Percentiles rank a stretch among this genome's conserved stretches.
Evolutionary conservation across 2,888 invertebrate species (phyloP).

Genomic region (Plusia festucae): DNA sequence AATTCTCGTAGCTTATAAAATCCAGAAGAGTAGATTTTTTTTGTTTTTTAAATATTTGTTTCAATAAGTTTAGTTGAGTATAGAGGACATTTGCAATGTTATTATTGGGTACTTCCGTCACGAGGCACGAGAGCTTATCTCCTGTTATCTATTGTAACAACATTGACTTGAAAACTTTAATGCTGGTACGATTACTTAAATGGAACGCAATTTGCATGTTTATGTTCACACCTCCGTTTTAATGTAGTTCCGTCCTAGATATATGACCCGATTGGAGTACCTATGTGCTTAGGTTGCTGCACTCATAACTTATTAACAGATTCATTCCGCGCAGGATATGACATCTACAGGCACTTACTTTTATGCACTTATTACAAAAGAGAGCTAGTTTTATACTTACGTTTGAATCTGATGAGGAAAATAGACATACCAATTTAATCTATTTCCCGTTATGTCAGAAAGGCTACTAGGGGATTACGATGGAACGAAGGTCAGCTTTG

Average conservation of each 20-base stretch:
- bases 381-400: not conserved
- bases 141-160: conserved; percentile 69
- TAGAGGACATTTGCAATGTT: conserved; percentile 15
- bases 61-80: not conserved
- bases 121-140: conserved; percentile 65
- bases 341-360: too few relatives aligned
- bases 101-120: conserved; percentile 27
- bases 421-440: not conserved
- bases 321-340: not conserved
- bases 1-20: not conserved
- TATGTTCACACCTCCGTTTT: conserved; percentile 53
- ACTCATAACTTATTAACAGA: conserved; percentile 1
- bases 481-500: not conserved
- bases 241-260: conserved; percentile 5
- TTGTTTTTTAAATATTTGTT: too few relatives aligned
- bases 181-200: conserved; percentile 79
- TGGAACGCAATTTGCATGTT: conserved; percentile 79
- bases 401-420: not conserved
- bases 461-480: not conserved
- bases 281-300: not conserved
- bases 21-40: not conserved
- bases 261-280: not conserved
- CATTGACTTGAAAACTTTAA: conserved; percentile 67
- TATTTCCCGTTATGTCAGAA: conserved; percentile 1
- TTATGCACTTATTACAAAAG: not conserved